Base-by-base conservation (phyloP, 2,888 invertebrate species). In the Eilema sororculum region DNA sequence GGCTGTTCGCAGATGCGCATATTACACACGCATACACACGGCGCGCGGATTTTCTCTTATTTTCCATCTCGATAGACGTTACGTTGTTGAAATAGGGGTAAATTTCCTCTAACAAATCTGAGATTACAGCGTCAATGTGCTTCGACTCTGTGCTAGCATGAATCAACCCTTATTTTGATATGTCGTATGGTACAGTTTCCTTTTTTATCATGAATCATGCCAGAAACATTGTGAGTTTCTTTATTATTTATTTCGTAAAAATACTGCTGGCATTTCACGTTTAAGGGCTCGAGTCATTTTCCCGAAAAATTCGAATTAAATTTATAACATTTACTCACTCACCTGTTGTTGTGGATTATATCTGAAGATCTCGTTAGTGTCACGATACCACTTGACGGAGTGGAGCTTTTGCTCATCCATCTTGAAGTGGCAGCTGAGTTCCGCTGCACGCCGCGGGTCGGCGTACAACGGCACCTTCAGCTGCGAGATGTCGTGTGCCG, bases 371-470 rank as follows among this genome's bases (percentile, higher is more conserved):
- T 95, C 95, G 83, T 93, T 87, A 86, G 91, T 89, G 73, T 95
- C 94, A 58, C 95, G 85, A 84, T 95, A 95, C 93, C 93, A 95
- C 87, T 95, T 95, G 82, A 95, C 93, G 56, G 95, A 95, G 81
- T 95, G 95, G 24, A 95, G 89, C 71, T 87, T 90, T 86, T 94
- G 92, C 73, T 92, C 92, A 67, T 92, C 92, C 95, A 95, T 95
- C 75, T 90, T 88, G 82, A 95, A 95, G 82, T 94, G 93, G 84
- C 95, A 95, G 87, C 93, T 94, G 46, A 95, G 90, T 73, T 95
- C 93, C 1, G 95, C 95, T n/a, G 93, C 94, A 8, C 95, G 90
- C 56, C 95, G 86, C 8, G 95, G 95, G 80, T 95, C 95, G 6
- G 95, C 95, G 76, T 94, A 93, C 71, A 95, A 83, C 6, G 95